phyloP scores from a whole-genome alignment of 2,888 invertebrate genomes.

The Diaperis boleti region DNA sequence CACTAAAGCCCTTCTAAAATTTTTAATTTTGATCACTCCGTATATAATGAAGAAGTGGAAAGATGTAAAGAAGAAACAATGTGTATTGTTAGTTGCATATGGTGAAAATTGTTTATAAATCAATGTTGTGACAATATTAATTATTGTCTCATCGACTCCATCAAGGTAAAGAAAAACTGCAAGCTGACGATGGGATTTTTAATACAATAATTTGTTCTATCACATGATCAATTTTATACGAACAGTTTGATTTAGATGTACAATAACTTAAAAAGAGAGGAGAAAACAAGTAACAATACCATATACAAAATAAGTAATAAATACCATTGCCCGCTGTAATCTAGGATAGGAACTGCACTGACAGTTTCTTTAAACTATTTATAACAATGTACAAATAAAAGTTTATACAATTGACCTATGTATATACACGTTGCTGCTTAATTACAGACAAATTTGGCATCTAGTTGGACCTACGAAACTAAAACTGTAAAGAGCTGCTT shows the following conservation, averaged over 20 bases:
- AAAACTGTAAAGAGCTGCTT: conserved; percentile 36
- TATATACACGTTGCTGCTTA: conserved; percentile 32
- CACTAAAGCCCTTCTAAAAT: too few relatives aligned
- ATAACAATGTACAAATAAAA: conserved; percentile 42
- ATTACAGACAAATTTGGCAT: conserved; percentile 35
- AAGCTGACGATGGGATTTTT: conserved; percentile 28
- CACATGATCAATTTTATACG: conserved; percentile 37
- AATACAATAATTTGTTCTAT: conserved; percentile 39
- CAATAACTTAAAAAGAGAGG: conserved; percentile 36
- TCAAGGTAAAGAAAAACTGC: too few relatives aligned
- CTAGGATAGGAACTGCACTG: conserved; percentile 25
- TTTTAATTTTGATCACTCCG: too few relatives aligned
- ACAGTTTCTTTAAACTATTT: conserved; percentile 34
- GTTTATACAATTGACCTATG: conserved; percentile 40
- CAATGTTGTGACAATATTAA: not conserved
- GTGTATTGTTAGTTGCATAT: not conserved
- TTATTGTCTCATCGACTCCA: too few relatives aligned
- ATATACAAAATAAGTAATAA: conserved; percentile 41
- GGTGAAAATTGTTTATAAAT: not conserved
- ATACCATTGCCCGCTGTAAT: conserved; percentile 36
- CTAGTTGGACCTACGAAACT: conserved; percentile 9
- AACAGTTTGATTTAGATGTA: conserved; percentile 38
- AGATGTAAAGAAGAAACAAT: too few relatives aligned
- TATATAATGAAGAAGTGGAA: too few relatives aligned
- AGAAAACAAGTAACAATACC: conserved; percentile 40